A percentile compares a stretch with the other conserved stretches of the same genome.
Conservation (phyloP, 2,797 vertebrate genomes). For the Microcaecilia unicolor region DNA sequence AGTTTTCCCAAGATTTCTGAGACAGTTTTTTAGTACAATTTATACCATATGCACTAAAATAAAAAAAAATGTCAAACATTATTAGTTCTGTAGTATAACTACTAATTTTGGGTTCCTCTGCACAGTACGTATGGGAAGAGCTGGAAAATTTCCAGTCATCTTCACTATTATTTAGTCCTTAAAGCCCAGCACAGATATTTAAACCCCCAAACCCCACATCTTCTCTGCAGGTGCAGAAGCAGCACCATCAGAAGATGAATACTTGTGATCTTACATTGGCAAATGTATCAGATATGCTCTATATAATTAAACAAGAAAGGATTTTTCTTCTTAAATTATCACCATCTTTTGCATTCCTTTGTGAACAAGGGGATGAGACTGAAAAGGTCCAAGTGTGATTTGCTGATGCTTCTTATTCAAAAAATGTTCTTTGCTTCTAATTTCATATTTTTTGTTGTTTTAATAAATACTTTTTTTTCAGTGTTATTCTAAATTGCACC, state of each 20-base stretch:
- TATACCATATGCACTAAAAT: constrained; percentile 35
- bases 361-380: constrained; percentile 36
- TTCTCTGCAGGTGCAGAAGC: constrained; percentile 50
- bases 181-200: constrained; percentile 59
- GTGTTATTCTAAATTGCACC: too few relatives aligned
- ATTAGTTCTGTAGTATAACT: constrained; percentile 54
- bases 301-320: constrained; percentile 57
- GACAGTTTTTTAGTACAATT: constrained; percentile 37
- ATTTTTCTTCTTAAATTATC: constrained; percentile 27
- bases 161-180: constrained; percentile 61
- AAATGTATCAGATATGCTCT: constrained; percentile 39
- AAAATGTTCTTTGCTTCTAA: constrained; percentile 50
- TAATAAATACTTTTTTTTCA: too few relatives aligned
- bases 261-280: constrained; percentile 44
- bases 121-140: constrained; percentile 44
- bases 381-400: constrained; percentile 49
- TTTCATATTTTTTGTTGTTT: constrained; percentile 38
- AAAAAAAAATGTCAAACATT: constrained; percentile 57
- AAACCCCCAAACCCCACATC: constrained; percentile 46
- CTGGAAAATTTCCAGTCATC: constrained; percentile 54
- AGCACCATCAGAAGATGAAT: constrained; percentile 47
- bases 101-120: constrained; percentile 52
- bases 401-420: constrained; percentile 41
- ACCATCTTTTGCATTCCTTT: constrained; percentile 45
- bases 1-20: constrained; percentile 31